Base-by-base conservation (phyloP, 2,888 invertebrate species). In the Achlya flavicornis region DNA sequence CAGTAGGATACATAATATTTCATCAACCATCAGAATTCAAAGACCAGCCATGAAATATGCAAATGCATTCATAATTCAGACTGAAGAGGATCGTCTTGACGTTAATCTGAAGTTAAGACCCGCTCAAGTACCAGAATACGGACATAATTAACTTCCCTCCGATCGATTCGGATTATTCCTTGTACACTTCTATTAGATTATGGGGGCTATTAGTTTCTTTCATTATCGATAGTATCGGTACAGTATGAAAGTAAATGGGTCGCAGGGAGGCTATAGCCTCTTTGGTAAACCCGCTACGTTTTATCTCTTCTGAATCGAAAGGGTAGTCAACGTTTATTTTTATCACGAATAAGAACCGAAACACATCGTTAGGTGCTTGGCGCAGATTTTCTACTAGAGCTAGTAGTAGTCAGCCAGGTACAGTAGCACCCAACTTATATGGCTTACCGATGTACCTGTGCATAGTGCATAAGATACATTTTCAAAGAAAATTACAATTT, bases 11-110 rank as follows among this genome's bases (percentile, higher is more conserved):
- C 35, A 35, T 35, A 7, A 0, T 2, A n/a, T 4, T 46, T n/a
- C 46, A 8, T 38, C 38, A 41, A 41, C 12, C 41, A 41, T 41
- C 41, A 41, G 41, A 12, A 12, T 41, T 41, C 41, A 41, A 41
- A 58, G 66, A 61, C 62, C 63, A 63, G 67, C 67, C 72, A 76
- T 79, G 74, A 78, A 80, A 76, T 81, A 82, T 81, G 81, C 74
- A 81, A 81, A 83, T 83, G 74, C 74, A 83, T 80, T 83, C 80
- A 83, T 83, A 79, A 82, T 85, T 82, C 76, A 80, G 66, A 35
- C 65, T 72, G 70, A 66, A 76, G 77, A 63, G 63, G 66, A 75
- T 70, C 70, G 72, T 68, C 70, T 64, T 61, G 64, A 62, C 61
- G 68, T 60, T 75, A 71, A 76, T 72, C 67, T 71, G 66, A 63